Evolutionary conservation across 37 sponge, comb jelly and placozoan genomes (phyloP).

Genomic region (Sycon ciliatum): DNA sequence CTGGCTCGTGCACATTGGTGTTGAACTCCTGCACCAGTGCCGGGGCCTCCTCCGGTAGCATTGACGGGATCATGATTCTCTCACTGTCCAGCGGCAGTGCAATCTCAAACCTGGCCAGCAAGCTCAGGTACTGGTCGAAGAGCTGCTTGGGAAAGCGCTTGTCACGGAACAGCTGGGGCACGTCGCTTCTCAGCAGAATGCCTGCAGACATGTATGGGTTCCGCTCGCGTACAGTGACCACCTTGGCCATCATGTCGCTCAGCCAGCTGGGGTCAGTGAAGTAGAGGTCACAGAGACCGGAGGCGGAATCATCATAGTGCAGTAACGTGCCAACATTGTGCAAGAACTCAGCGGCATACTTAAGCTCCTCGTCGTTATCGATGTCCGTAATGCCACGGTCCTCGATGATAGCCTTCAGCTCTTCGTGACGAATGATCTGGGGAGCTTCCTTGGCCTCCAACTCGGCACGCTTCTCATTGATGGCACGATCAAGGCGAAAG

Average conservation of each 20-base stretch:
- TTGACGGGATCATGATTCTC: conserved; percentile 69
- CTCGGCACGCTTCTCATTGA: conserved; percentile 51
- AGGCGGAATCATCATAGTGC: conserved; percentile 73
- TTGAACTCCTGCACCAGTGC: not conserved
- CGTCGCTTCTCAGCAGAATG: conserved; percentile 38
- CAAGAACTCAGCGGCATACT: conserved; percentile 68
- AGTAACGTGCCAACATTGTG: conserved; percentile 73
- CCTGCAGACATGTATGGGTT: conserved; percentile 67
- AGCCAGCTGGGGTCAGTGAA: conserved; percentile 86
- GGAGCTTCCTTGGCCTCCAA: conserved; percentile 31
- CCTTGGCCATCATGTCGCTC: conserved; percentile 70
- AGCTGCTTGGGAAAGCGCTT: conserved; percentile 65
- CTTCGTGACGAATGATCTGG: conserved; percentile 64
- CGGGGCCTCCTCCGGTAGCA: conserved; percentile 57
- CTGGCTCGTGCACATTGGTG: too few species aligned
- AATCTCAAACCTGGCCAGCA: conserved; percentile 77
- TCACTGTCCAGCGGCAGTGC: conserved; percentile 64
- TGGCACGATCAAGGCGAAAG: conserved; percentile 52
- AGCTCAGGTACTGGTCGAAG: conserved; percentile 60
- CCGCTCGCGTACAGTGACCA: conserved; percentile 60
- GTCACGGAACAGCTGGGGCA: conserved; percentile 55
- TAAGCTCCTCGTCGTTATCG: conserved; percentile 59
- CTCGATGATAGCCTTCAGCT: conserved; percentile 57
- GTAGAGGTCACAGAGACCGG: conserved; percentile 67
- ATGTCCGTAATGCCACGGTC: conserved; percentile 52